Evolutionary conservation across 2,888 invertebrate genomes (phyloP), one percentile per base, ranked within the genome.

Genomic region (Pilophorus perplexus): DNA sequence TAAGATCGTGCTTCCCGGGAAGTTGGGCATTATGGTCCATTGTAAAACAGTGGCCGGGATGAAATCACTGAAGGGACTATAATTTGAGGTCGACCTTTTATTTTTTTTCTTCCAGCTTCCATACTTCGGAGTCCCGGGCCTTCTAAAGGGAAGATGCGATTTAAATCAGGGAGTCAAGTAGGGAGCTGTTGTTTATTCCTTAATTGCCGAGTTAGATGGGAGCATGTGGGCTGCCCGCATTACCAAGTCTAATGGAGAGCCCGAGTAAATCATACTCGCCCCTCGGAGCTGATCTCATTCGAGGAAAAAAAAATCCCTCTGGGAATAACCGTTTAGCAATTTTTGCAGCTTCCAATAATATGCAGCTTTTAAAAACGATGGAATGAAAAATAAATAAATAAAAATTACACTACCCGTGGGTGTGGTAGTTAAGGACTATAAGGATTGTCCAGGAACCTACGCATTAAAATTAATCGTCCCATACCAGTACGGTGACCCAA

Each of bases 151-250:
- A 28, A 57, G 57, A 23, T n/a, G 44, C 40, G 38, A 64, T 64
- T 64, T 64, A 64, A 64, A 64, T 64, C 64, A 64, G 28, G 18
- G 37, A 44, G 42, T 44, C 59, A 59, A 59, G 59, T 22, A 37
- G 64, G 50, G 23, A 33, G 62, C 64, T 40, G 50, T 64, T 64
- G 64, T 64, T 64, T 64, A 64, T 64, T 52, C 64, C 52, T 64
- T 64, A 64, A 64, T 64, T 64, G 64, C 64, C 37, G 64, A 37
- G 50, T 52, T 37, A 50, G 64, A 64, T 48, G 52, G 64, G 40
- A 48, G 64, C 50, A 50, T 64, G 64, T 64, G 64, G 64, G 64
- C 64, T 52, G 64, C 64, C 64, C 64, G 52, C 64, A 64, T 64
- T 64, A 64, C 64, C 64, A 64, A 64, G 64, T 64, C 64, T 64